These are phyloP conservation scores for Sebastes miniatus DNA, from an alignment of 2,797 vertebrate genomes.

Conservation along the genomic window DNA sequence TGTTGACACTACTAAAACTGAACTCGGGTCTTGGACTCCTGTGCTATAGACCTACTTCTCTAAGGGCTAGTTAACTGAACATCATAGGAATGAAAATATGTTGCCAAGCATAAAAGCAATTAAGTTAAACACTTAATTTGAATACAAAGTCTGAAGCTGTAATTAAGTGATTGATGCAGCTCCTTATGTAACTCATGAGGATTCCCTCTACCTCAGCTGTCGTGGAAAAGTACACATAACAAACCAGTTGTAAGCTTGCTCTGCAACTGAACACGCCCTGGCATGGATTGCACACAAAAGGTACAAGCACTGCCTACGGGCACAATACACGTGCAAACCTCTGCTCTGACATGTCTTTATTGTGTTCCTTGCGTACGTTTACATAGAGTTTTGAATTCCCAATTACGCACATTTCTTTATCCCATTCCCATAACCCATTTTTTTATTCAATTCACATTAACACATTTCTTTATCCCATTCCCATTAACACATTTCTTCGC, in stretches of 20 bases:
- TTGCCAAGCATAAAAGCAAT: not conserved
- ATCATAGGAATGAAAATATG: not conserved
- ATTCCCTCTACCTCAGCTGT: slow-evolving; percentile 41
- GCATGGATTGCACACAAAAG: slow-evolving; percentile 12
- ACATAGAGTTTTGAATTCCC: not conserved
- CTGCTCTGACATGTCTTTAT: slow-evolving; percentile 14
- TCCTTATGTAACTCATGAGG: slow-evolving; percentile 19
- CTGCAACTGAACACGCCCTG: slow-evolving; percentile 58
- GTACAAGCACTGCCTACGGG: slow-evolving; percentile 52
- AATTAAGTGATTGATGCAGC: not conserved
- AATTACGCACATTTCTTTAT: not conserved
- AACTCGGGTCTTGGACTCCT: not conserved
- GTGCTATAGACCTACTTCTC: not conserved
- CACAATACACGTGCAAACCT: not conserved
- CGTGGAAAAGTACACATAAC: slow-evolving; percentile 44
- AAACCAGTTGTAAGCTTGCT: slow-evolving; percentile 26
- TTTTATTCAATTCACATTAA: too few species aligned
- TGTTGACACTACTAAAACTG: not conserved
- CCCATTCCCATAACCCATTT: too few species aligned
- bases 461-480: not conserved
- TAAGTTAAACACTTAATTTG: not conserved
- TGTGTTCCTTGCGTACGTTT: not conserved
- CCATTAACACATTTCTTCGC: not conserved
- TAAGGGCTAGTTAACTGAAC: not conserved
- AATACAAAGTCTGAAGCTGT: not conserved